Evolutionary conservation across 2,113 vertebrate species (phyloP).

Genomic region (Carollia perspicillata): DNA sequence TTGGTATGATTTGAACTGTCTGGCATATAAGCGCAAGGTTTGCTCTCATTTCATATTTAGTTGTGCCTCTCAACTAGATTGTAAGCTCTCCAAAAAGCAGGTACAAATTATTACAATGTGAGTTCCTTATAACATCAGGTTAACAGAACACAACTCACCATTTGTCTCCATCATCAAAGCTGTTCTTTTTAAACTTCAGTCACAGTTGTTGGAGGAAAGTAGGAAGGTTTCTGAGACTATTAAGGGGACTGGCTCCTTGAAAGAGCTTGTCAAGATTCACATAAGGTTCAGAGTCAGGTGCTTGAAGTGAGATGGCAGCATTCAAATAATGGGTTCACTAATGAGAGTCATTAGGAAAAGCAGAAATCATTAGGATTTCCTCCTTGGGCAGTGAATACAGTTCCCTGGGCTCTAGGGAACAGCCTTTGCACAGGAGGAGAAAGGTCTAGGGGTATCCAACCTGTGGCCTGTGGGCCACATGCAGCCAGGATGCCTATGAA

Average conservation of each 20-base stretch:
- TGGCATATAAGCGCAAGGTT: fast-evolving
- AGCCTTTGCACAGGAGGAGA: neutral
- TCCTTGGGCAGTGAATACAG: neutral
- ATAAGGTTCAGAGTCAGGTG: neutral
- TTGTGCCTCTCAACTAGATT: neutral
- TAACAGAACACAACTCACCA: neutral
- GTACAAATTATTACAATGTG: fast-evolving
- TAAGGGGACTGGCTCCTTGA: neutral
- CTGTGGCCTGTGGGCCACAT: no score
- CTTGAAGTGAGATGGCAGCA: fast-evolving
- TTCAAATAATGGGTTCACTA: neutral
- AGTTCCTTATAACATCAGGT: neutral
- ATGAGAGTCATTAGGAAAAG: neutral
- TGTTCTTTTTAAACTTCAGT: neutral
- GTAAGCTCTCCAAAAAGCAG: neutral
- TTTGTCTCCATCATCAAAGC: neutral
- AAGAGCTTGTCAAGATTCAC: neutral
- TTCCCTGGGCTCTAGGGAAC: neutral
- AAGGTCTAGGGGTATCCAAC: neutral
- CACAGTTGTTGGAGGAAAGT: neutral
- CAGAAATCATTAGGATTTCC: neutral
- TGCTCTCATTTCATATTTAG: neutral
- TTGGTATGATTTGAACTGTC: neutral
- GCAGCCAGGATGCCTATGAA: no score
- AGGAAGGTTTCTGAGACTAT: neutral